Percentiles rank a stretch among this genome's conserved stretches.
These are phyloP conservation scores for Diplodus puntazzo DNA, from an alignment of 2,797 vertebrate genomes.

Conservation along the genomic window DNA sequence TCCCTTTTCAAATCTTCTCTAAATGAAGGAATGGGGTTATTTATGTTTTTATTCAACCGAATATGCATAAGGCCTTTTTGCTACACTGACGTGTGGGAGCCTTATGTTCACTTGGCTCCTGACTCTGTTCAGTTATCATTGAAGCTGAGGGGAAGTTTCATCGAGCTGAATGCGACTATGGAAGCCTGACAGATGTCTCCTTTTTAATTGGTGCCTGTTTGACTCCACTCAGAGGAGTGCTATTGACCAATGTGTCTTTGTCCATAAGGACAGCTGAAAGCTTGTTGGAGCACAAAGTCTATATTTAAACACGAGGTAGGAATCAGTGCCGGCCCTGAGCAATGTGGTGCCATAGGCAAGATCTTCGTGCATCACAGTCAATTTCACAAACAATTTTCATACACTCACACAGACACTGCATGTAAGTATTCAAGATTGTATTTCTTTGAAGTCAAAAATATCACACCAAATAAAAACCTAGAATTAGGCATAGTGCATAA, in stretches of 20 bases:
- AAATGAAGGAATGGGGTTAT: no score
- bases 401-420: no score
- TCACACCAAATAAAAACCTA: no score
- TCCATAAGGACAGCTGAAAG: not conserved
- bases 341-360: no score
- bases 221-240: slow-evolving; percentile 47
- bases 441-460: no score
- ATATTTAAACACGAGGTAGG: not conserved
- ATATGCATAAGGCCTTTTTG: not conserved
- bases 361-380: no score
- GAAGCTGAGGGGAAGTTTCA: slow-evolving; percentile 45
- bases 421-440: no score
- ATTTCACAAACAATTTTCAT: no score
- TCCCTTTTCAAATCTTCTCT: no score
- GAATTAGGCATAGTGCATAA: no score
- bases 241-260: slow-evolving; percentile 3
- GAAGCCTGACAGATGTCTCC: slow-evolving; percentile 62
- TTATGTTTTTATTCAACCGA: no score
- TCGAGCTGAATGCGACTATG: slow-evolving; percentile 44
- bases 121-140: slow-evolving; percentile 7
- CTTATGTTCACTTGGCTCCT: slow-evolving; percentile 70
- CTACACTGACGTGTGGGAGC: slow-evolving; percentile 51
- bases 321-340: no score
- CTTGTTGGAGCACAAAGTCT: not conserved
- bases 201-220: slow-evolving; percentile 59